phyloP scores from a whole-genome alignment of 2,888 invertebrate genomes.

The Acrocyrtus sp. region DNA sequence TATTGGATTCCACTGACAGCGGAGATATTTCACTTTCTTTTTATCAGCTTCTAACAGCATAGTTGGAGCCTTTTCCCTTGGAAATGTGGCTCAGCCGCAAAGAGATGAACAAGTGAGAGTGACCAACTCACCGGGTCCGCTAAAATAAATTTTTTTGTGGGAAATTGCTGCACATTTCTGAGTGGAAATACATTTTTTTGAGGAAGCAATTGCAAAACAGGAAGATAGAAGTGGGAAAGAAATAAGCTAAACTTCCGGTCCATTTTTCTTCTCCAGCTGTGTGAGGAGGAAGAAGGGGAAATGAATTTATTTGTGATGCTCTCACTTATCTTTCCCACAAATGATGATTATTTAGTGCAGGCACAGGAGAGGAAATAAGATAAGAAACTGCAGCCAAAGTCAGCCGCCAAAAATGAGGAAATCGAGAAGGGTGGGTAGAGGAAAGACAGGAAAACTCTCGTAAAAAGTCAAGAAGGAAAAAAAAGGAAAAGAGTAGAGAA shows the following conservation, averaged over 20 bases:
- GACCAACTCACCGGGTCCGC: no score
- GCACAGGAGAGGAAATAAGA: not conserved
- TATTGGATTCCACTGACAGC: not conserved
- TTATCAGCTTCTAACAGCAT: not conserved
- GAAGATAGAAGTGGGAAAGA: not conserved
- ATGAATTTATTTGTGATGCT: not conserved
- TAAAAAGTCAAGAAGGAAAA: no score
- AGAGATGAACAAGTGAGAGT: no score
- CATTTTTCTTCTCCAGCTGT: not conserved
- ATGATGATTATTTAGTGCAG: not conserved
- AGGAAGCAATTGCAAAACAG: not conserved
- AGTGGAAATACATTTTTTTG: not conserved
- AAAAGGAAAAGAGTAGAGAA: slow-evolving; percentile 1
- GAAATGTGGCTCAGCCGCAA: no score
- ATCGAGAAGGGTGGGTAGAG: not conserved
- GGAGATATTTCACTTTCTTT: not conserved
- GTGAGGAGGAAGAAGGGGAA: not conserved
- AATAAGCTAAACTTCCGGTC: not conserved
- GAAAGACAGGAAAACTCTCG: no score
- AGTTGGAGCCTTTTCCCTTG: no score
- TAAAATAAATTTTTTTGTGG: no score
- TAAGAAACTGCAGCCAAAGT: not conserved
- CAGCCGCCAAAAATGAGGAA: not conserved
- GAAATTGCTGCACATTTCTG: no score
- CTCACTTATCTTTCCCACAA: not conserved